Conservation (phyloP, 2,888 invertebrate species). For the Ichneumoninae sp. region DNA sequence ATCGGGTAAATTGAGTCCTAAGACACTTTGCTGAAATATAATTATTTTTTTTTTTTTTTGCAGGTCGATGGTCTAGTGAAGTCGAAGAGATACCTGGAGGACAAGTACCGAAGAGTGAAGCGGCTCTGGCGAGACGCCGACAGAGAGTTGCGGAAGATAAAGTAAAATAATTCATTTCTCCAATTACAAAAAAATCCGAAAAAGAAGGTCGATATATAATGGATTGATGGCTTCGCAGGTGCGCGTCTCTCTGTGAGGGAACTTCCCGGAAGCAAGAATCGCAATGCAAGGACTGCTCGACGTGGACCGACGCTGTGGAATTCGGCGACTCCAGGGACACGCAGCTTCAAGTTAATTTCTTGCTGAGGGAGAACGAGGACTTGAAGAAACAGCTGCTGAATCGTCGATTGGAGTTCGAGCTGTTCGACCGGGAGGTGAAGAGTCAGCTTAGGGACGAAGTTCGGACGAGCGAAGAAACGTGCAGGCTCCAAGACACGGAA, state of each 20-base stretch:
- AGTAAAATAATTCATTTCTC: slow-evolving; percentile 62
- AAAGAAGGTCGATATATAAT: background rate
- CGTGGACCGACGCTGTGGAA: slow-evolving; percentile 41
- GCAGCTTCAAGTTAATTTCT: slow-evolving; percentile 58
- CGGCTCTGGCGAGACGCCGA: slow-evolving; percentile 71
- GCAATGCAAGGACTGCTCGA: slow-evolving; percentile 47
- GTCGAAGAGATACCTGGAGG: slow-evolving; percentile 72
- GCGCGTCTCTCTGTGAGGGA: slow-evolving; percentile 29
- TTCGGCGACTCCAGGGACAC: slow-evolving; percentile 50
- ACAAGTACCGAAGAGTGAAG: slow-evolving; percentile 68
- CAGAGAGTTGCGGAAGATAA: slow-evolving; percentile 71
- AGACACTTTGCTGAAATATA: background rate
- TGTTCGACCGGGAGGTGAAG: slow-evolving; percentile 75
- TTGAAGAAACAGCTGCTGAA: slow-evolving; percentile 74
- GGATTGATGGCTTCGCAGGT: slow-evolving; percentile 7
- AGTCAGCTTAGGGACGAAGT: slow-evolving; percentile 65
- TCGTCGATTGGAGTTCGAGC: slow-evolving; percentile 74
- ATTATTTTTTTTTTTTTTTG: slow-evolving; percentile 38
- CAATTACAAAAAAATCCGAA: background rate
- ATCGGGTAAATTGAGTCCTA: background rate
- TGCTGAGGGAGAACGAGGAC: slow-evolving; percentile 72
- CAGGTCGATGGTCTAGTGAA: slow-evolving; percentile 72
- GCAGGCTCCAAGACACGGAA: slow-evolving; percentile 52
- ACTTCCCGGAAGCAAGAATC: background rate
- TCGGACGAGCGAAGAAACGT: slow-evolving; percentile 49